Evolutionary conservation across 1,140 invertebrate species (phyloP), one percentile per base, ranked within the genome.

Genomic region (Magallana ariakensis): DNA sequence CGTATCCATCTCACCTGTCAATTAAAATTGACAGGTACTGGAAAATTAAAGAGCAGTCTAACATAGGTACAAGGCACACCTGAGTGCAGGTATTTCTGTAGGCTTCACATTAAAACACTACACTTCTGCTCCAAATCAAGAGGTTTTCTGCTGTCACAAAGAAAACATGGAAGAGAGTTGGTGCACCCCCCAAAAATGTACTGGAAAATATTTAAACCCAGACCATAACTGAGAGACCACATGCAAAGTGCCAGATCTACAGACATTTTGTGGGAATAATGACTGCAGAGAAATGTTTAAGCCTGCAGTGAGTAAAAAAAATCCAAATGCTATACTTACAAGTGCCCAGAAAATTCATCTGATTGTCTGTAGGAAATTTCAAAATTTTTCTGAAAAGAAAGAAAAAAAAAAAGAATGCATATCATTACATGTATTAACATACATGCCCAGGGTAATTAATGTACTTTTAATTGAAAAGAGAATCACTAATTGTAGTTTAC

Each of bases 361-460:
- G 91, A 92, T 19, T 87, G 85, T 80, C 84, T 88, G 82, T 90
- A 91, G 22, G 87, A 90, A 83, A 92, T 90, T 19, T 85, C 84
- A 58, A 90, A 85, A 85, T 91, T 90, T 89, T 91, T 90, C 91
- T 92, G 90, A 15, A 91, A 90, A 84, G 56, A 81, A 86, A 85
- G 84, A 83, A 88, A 19, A 82, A 46, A 84, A 66, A n/a, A 80
- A 0, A 46, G 33, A 5, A 46, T 46, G 0, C 33, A 46, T 46
- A 46, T 46, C 5, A 46, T 46, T 46, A 46, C 5, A n/a, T n/a
- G n/a, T 3, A 46, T 4, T 46, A 46, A 46, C 33, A 46, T 4
- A 46, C 33, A 46, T 46, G 33, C 5, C 5, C 33, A 4, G 33
- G 33, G 33, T 5, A 46, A 46, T 46, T 46, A 46, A 46, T 46